Evolutionary conservation across 2,113 vertebrate genomes (phyloP).

Genomic region (Microcebus ravelobensis): DNA sequence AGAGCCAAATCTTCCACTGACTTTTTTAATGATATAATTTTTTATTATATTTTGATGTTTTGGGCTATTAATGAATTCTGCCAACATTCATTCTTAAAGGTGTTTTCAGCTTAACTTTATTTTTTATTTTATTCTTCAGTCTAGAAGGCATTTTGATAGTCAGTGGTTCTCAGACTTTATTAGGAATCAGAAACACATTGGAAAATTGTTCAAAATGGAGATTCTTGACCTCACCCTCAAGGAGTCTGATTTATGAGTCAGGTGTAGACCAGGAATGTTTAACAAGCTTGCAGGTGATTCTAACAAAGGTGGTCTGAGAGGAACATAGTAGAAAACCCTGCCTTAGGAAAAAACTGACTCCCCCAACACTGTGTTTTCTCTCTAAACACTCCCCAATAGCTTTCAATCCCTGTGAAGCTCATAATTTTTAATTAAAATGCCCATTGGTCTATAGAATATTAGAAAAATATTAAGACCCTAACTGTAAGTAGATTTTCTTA

Average conservation of each 20-base stretch:
- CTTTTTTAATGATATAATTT: background rate
- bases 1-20: background rate
- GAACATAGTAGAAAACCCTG: background rate
- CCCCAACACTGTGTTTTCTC: background rate
- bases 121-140: conserved; percentile 1
- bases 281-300: background rate
- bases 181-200: conserved; percentile 5
- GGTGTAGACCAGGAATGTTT: background rate
- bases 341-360: background rate
- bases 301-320: background rate
- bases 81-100: background rate
- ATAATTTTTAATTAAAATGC: conserved; percentile 34
- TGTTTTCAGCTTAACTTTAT: background rate
- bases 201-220: background rate
- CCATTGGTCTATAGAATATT: background rate
- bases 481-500: conserved; percentile 31
- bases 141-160: background rate
- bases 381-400: background rate
- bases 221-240: background rate
- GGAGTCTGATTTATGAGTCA: background rate
- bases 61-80: background rate
- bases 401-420: background rate
- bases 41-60: conserved; percentile 7
- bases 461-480: background rate
- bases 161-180: background rate